Conservation (phyloP, 2,888 invertebrate species). For the Meloe dianella region DNA sequence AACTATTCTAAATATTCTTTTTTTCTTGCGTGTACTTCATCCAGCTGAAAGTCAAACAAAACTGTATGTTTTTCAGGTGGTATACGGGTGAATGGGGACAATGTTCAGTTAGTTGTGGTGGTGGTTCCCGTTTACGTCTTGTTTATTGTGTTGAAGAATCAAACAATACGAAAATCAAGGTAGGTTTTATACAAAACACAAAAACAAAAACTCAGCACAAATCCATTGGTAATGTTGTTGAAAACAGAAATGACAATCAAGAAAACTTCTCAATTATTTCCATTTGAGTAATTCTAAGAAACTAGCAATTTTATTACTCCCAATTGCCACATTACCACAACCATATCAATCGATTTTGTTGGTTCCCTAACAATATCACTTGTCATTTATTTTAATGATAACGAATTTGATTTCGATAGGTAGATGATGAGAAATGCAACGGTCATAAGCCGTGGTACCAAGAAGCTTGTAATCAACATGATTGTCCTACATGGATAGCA, state of each 20-base stretch:
- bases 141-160: constrained; percentile 86
- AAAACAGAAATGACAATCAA: not conserved
- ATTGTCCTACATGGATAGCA: constrained; percentile 88
- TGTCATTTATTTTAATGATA: constrained; percentile 4
- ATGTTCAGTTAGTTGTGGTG: constrained; percentile 87
- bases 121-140: constrained; percentile 79
- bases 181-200: no score
- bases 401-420: constrained; percentile 58
- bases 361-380: not conserved
- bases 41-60: not conserved
- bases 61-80: constrained; percentile 70
- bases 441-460: constrained; percentile 78
- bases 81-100: constrained; percentile 86
- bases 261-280: not conserved
- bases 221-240: not conserved
- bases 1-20: no score
- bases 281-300: not conserved
- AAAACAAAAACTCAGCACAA: no score
- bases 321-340: not conserved
- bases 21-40: no score
- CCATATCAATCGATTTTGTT: constrained; percentile 1
- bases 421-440: constrained; percentile 79
- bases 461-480: constrained; percentile 82
- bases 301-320: not conserved
- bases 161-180: constrained; percentile 79